phyloP scores from a whole-genome alignment of 92 coral and sea anemone species.

The Zoanthus sansibaricus region DNA sequence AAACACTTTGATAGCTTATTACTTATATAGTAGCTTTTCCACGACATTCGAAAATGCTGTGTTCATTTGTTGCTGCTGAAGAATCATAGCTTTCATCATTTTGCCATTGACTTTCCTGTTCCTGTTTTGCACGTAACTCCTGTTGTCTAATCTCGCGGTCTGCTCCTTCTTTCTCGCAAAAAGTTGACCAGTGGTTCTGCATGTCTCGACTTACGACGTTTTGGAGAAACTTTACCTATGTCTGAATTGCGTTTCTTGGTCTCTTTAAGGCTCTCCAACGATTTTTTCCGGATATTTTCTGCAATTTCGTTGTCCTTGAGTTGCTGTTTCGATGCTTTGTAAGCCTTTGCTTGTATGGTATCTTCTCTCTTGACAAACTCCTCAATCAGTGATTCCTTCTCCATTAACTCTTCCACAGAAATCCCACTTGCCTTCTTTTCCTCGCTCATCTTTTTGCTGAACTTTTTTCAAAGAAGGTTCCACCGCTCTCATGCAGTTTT shows the following conservation, averaged over 20 bases:
- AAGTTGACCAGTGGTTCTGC: conserved; percentile 30
- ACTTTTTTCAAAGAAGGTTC: conserved; percentile 35
- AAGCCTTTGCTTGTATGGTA: background rate
- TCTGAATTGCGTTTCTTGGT: conserved; percentile 38
- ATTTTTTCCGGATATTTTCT: conserved; percentile 1
- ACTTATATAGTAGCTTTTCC: conserved; percentile 29
- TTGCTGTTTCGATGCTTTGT: background rate
- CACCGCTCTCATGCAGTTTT: conserved; percentile 56
- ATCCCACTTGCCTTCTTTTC: conserved; percentile 45
- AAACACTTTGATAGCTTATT: conserved; percentile 4
- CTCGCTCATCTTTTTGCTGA: conserved; percentile 32
- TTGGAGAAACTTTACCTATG: conserved; percentile 24
- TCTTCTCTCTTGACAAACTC: conserved; percentile 1
- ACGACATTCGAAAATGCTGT: conserved; percentile 24
- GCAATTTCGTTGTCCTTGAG: no score
- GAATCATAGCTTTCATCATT: conserved; percentile 14
- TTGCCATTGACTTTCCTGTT: conserved; percentile 37
- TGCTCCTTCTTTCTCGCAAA: conserved; percentile 12
- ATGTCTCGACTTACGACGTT: conserved; percentile 30
- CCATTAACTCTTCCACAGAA: conserved; percentile 22
- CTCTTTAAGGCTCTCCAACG: conserved; percentile 51
- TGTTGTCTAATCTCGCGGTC: conserved; percentile 25
- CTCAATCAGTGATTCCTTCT: conserved; percentile 33
- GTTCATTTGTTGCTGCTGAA: conserved; percentile 38
- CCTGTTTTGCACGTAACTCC: conserved; percentile 4